Evolutionary conservation across 2,797 vertebrate species (phyloP), one percentile per base, ranked within the genome.

Genomic region (Arnoldichthys spilopterus): DNA sequence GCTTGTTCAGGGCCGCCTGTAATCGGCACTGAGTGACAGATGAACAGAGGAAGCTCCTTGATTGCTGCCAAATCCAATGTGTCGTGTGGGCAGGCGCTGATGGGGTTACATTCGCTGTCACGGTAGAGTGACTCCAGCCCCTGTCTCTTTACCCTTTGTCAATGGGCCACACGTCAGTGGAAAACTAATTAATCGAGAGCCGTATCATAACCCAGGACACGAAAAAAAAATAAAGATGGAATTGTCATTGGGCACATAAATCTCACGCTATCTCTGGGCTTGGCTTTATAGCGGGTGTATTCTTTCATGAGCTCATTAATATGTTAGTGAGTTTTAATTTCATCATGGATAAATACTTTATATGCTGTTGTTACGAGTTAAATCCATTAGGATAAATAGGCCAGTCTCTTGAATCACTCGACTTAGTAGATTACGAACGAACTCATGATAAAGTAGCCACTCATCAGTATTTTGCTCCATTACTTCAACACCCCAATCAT

Each of bases 181-280:
- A 81, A 85, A 80, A 77, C 82, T 74, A 86, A 82, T 85, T 83
- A 85, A 82, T 82, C 76, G 45, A 40, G 59, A 74, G 66, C n/a
- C 43, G 28, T 77, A 72, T 80, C 43, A 30, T 28, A 77, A 58
- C 30, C 72, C 32, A 59, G 64, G 70, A 74, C 71, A n/a, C n/a
- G n/a, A 24, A 8, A n/a, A 15, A n/a, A 40, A 40, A 40, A 47
- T 3, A 47, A 30, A 74, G 40, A 30, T 49, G 43, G 70, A 45
- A 37, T 51, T 70, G 54, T 72, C 47, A 71, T 67, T 37, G 49
- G 61, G 59, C 3, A 54, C 54, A 76, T 72, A 80, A 78, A 84
- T 80, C 74, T 64, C 77, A 79, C 53, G 45, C 53, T 32, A 81
- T 83, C 76, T 62, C 77, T 28, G 3, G 72, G 68, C 72, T 47